A percentile compares a stretch with the other conserved stretches of the same genome.
Conservation (phyloP, 2,797 vertebrate genomes). For the Poliocrania exsul region DNA sequence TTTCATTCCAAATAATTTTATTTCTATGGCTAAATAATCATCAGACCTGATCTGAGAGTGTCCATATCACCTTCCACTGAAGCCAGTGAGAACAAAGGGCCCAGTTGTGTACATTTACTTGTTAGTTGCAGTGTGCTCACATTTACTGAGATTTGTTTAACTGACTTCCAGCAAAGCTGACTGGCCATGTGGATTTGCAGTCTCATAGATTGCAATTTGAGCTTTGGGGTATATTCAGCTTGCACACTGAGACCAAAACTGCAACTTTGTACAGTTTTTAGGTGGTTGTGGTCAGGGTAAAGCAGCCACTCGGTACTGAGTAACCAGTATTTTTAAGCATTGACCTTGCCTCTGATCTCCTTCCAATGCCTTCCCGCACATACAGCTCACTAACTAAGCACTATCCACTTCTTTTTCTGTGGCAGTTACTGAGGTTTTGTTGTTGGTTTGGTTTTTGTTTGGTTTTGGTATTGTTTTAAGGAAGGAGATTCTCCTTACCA, state of each 20-base stretch:
- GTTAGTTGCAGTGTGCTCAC: not conserved
- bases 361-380: not conserved
- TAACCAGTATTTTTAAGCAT: not conserved
- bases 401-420: not conserved
- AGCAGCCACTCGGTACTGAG: not conserved
- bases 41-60: not conserved
- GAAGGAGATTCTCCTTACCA: not conserved
- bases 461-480: not conserved
- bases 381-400: not conserved
- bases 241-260: not conserved
- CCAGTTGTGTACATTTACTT: not conserved
- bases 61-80: not conserved
- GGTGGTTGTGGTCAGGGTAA: not conserved
- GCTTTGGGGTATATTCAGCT: not conserved
- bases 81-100: not conserved
- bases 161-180: not conserved
- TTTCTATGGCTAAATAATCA: not conserved
- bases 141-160: not conserved
- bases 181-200: not conserved
- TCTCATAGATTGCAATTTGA: not conserved
- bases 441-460: not conserved
- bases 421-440: not conserved
- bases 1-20: not conserved
- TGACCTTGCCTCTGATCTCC: not conserved
- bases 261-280: not conserved